phyloP scores from a whole-genome alignment of 2,888 invertebrate genomes.

The Melinaea marsaeus region DNA sequence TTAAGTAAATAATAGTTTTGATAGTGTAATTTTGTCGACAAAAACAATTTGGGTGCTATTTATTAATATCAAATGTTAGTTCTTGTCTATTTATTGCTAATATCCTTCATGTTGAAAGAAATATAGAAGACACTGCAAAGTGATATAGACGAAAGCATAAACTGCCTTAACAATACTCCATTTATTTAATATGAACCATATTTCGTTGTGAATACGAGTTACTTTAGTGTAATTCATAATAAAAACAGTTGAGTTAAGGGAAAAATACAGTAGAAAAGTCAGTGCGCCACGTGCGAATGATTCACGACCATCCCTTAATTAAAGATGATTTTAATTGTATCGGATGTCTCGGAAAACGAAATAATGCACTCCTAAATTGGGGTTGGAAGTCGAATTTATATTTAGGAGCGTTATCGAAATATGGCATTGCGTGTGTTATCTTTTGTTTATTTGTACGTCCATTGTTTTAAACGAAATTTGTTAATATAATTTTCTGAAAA shows the following conservation, averaged over 20 bases:
- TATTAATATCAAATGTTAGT: slow-evolving; percentile 77
- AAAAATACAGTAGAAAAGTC: slow-evolving; percentile 72
- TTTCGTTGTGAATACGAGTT: too few species aligned
- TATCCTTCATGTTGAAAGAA: slow-evolving; percentile 76
- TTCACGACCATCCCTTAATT: slow-evolving; percentile 77
- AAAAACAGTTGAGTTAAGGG: slow-evolving; percentile 53
- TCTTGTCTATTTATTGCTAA: slow-evolving; percentile 75
- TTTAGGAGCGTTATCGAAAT: slow-evolving; percentile 58
- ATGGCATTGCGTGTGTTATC: slow-evolving; percentile 65
- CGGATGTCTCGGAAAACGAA: slow-evolving; percentile 78
- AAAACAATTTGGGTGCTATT: slow-evolving; percentile 74
- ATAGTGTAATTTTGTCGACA: slow-evolving; percentile 67
- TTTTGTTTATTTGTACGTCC: slow-evolving; percentile 41
- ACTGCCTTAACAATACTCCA: slow-evolving; percentile 49
- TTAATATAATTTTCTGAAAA: slow-evolving; percentile 27
- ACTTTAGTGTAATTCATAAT: slow-evolving; percentile 26
- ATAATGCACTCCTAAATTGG: slow-evolving; percentile 78
- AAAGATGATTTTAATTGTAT: slow-evolving; percentile 80
- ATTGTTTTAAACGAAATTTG: slow-evolving; percentile 35
- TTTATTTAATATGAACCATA: slow-evolving; percentile 46
- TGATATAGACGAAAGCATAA: slow-evolving; percentile 62
- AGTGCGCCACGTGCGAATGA: slow-evolving; percentile 79
- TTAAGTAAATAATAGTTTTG: not conserved
- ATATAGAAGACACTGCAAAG: slow-evolving; percentile 75
- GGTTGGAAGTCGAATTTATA: slow-evolving; percentile 71